Percentiles rank a stretch among this genome's conserved stretches.
Conservation (phyloP, 2,888 invertebrate genomes). For the Phyllotreta striolata region DNA sequence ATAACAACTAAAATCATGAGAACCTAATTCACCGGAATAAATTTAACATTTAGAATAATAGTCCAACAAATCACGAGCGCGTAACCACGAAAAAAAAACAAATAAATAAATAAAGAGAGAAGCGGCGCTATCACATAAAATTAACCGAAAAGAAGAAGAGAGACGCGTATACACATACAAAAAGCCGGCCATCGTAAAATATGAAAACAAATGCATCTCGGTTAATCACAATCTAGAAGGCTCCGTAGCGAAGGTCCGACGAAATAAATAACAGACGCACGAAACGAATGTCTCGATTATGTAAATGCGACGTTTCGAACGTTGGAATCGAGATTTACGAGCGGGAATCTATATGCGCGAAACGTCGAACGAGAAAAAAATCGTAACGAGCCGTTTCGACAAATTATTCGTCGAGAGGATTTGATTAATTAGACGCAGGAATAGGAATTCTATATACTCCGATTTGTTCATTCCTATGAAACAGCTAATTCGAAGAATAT, state of each 20-base stretch:
- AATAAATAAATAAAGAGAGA: conserved; percentile 22
- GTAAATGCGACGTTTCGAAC: conserved; percentile 45
- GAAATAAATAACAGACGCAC: conserved; percentile 44
- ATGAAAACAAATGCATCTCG: conserved; percentile 33
- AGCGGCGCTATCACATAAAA: not conserved
- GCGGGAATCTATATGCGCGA: conserved; percentile 36
- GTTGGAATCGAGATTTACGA: conserved; percentile 44
- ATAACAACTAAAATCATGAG: too few species aligned
- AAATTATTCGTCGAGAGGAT: conserved; percentile 7
- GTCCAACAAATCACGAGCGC: conserved; percentile 17
- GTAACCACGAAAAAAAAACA: conserved; percentile 19
- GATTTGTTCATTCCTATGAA: too few species aligned
- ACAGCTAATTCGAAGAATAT: too few species aligned
- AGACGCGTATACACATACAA: conserved; percentile 20
- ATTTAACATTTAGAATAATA: conserved; percentile 11
- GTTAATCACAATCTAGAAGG: conserved; percentile 34
- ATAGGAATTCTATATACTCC: too few species aligned
- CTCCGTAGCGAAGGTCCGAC: conserved; percentile 9
- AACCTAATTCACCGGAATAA: conserved; percentile 10
- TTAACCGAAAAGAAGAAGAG: conserved; percentile 2
- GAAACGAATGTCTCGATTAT: conserved; percentile 48
- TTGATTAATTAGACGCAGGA: conserved; percentile 4
- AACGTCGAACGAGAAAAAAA: conserved; percentile 37
- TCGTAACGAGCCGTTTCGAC: conserved; percentile 21
- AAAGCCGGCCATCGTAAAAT: conserved; percentile 20